These are phyloP conservation scores for Eueremaeus valkanovi DNA, from an alignment of 2,888 invertebrate genomes.

Conservation along the genomic window DNA sequence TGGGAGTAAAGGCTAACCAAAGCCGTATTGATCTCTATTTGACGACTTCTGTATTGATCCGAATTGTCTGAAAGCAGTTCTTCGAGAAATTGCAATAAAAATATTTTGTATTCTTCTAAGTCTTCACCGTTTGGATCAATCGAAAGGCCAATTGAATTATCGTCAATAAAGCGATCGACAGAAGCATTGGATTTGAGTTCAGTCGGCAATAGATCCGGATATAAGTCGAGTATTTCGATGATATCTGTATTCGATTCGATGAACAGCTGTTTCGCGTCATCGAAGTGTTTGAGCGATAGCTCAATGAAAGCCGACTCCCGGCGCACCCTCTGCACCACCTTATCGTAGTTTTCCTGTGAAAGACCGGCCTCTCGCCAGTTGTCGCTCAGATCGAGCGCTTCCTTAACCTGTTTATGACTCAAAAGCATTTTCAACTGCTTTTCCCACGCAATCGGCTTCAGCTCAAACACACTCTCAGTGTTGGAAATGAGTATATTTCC, in stretches of 20 bases:
- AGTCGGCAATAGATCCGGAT: conserved; percentile 52
- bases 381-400: conserved; percentile 56
- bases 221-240: conserved; percentile 54
- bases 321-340: conserved; percentile 52
- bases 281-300: conserved; percentile 55
- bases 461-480: conserved; percentile 54
- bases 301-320: conserved; percentile 57
- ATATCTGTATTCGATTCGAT: conserved; percentile 54
- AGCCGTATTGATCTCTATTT: conserved; percentile 53
- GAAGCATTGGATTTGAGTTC: conserved; percentile 53
- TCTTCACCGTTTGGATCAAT: conserved; percentile 50
- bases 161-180: conserved; percentile 56
- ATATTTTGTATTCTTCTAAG: conserved; percentile 51
- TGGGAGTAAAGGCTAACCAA: conserved; percentile 55
- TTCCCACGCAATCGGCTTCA: conserved; percentile 57
- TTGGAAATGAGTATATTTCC: conserved; percentile 56
- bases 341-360: conserved; percentile 52
- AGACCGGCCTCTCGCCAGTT: conserved; percentile 53
- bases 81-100: conserved; percentile 53
- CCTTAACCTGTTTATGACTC: conserved; percentile 54
- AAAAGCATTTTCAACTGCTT: conserved; percentile 56
- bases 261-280: conserved; percentile 54
- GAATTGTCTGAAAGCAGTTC: conserved; percentile 50
- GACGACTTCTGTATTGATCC: conserved; percentile 23
- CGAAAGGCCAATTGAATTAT: conserved; percentile 54